Percentiles rank a stretch among this genome's conserved stretches.
Evolutionary conservation across 2,113 vertebrate genomes (phyloP).

Genomic region (Gnathonemus longibarbis): DNA sequence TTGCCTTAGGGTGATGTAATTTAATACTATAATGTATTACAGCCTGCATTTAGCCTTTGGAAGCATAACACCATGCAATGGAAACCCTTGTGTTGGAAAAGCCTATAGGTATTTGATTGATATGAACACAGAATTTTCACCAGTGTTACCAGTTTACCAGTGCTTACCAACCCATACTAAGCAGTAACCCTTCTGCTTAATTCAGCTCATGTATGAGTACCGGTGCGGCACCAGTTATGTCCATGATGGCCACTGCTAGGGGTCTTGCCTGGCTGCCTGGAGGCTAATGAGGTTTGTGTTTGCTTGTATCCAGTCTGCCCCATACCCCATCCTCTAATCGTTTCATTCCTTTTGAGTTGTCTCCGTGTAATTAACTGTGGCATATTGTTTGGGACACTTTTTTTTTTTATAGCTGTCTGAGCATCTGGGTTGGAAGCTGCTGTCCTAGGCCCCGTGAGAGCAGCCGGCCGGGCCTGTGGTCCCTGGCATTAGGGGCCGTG

Average conservation of each 20-base stretch:
- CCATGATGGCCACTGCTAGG: background rate
- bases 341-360: background rate
- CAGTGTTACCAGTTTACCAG: background rate
- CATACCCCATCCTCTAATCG: background rate
- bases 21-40: background rate
- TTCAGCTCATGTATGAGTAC: background rate
- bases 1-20: background rate
- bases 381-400: background rate
- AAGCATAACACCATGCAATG: background rate
- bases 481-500: background rate
- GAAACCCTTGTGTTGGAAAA: background rate
- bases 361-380: background rate
- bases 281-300: background rate
- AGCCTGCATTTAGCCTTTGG: background rate
- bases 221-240: background rate
- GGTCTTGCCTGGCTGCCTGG: background rate
- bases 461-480: background rate
- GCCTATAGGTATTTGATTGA: background rate
- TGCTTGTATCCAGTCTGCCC: background rate
- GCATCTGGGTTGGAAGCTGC: background rate
- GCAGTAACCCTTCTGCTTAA: background rate
- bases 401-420: background rate
- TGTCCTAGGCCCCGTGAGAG: background rate
- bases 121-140: background rate
- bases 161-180: background rate